Conservation (phyloP, 2,888 invertebrate genomes). For the Xiphydria camelus region DNA sequence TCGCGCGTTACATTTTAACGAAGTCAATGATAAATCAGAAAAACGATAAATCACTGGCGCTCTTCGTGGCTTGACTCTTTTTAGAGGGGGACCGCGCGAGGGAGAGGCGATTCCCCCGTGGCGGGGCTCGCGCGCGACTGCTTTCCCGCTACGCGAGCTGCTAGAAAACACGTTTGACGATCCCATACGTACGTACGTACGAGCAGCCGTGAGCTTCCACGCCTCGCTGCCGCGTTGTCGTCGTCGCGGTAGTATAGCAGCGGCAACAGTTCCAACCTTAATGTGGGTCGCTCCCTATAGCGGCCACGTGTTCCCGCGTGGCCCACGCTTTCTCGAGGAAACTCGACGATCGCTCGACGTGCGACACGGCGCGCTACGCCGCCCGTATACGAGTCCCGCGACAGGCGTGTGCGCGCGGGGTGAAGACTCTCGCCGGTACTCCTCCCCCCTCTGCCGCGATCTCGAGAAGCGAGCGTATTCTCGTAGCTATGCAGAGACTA, state of each 20-base stretch:
- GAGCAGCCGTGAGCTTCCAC: no score
- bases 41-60: background rate
- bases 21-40: constrained; percentile 20
- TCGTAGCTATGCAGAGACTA: no score
- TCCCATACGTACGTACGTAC: no score
- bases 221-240: no score
- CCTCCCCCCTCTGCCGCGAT: background rate
- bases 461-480: background rate
- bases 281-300: constrained; percentile 7
- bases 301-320: constrained; percentile 1
- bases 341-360: constrained; percentile 3
- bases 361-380: background rate
- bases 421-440: background rate
- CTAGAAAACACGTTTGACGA: no score
- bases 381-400: no score
- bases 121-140: no score
- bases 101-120: no score
- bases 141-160: no score
- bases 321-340: constrained; percentile 9
- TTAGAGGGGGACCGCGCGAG: no score
- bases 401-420: background rate
- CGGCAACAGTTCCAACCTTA: background rate
- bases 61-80: no score
- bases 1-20: constrained; percentile 22
- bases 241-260: no score